Percentiles rank a stretch among this genome's conserved stretches.
These are phyloP conservation scores for Ctenosaura bakeri DNA, from an alignment of 2,797 vertebrate genomes.

Conservation along the genomic window DNA sequence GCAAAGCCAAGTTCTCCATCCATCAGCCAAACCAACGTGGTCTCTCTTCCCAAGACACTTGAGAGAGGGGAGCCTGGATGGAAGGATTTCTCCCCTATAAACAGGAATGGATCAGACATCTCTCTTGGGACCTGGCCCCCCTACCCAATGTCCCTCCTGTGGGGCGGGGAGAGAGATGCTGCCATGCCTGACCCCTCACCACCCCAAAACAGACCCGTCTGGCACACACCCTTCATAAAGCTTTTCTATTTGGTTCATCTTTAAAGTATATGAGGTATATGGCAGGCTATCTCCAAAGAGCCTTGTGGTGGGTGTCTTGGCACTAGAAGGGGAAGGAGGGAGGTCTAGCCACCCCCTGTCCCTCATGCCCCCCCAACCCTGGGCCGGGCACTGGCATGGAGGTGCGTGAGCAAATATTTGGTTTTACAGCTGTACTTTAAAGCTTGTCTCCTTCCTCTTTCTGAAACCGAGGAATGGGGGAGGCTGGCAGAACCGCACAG, in stretches of 20 bases:
- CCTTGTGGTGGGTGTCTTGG: slow-evolving; percentile 78
- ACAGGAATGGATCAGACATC: slow-evolving; percentile 10
- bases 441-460: slow-evolving; percentile 81
- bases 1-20: neutral
- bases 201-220: slow-evolving; percentile 59
- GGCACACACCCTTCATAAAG: slow-evolving; percentile 83
- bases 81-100: no score
- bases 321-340: slow-evolving; percentile 68
- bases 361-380: slow-evolving; percentile 65
- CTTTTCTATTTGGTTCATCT: slow-evolving; percentile 93
- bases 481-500: slow-evolving; percentile 63
- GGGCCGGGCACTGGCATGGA: slow-evolving; percentile 21
- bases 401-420: slow-evolving; percentile 81
- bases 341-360: slow-evolving; percentile 68
- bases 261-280: slow-evolving; percentile 96
- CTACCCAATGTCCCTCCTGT: neutral
- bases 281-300: slow-evolving; percentile 93
- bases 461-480: slow-evolving; percentile 81
- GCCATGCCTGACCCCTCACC: slow-evolving; percentile 24
- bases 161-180: neutral
- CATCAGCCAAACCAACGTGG: neutral
- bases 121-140: neutral
- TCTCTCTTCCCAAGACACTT: neutral
- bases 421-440: slow-evolving; percentile 88
- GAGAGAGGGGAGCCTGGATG: neutral